These are phyloP conservation scores for Paramormyrops kingsleyae DNA, from an alignment of 2,113 vertebrate genomes.

Conservation along the genomic window DNA sequence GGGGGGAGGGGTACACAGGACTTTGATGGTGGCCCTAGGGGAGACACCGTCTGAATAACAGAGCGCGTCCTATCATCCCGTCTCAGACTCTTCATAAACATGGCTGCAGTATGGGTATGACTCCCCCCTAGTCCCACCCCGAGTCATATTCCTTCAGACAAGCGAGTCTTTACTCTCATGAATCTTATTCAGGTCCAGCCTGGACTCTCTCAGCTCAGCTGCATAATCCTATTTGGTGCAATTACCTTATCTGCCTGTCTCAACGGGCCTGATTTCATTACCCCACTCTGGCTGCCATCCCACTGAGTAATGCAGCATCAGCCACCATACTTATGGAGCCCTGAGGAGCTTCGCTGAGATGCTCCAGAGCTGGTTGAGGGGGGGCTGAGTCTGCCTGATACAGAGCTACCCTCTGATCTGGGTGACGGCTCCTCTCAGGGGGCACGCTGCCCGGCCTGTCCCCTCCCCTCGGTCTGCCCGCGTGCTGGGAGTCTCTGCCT, in stretches of 20 bases:
- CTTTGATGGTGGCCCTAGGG: background rate
- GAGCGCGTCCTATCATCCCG: background rate
- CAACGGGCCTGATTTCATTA: constrained; percentile 52
- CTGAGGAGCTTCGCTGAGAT: background rate
- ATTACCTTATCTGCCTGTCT: constrained; percentile 61
- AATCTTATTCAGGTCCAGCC: constrained; percentile 38
- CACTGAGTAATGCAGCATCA: constrained; percentile 19
- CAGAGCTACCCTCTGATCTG: background rate
- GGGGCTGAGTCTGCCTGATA: background rate
- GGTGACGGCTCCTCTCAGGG: background rate
- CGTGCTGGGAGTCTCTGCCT: background rate
- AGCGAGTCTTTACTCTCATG: constrained; percentile 14
- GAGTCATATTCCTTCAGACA: constrained; percentile 32
- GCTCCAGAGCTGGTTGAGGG: background rate
- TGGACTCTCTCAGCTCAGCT: constrained; percentile 42
- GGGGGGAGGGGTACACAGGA: background rate
- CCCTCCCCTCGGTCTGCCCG: background rate
- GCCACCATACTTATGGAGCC: background rate
- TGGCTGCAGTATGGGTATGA: background rate
- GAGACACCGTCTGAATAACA: background rate
- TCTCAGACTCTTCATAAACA: background rate
- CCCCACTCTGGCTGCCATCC: constrained; percentile 47
- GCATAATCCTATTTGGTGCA: constrained; percentile 58
- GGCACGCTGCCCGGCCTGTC: background rate
- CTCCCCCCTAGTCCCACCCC: constrained; percentile 27